Base-by-base conservation (phyloP, 2,888 invertebrate genomes). In the Pseudococcus viburni region DNA sequence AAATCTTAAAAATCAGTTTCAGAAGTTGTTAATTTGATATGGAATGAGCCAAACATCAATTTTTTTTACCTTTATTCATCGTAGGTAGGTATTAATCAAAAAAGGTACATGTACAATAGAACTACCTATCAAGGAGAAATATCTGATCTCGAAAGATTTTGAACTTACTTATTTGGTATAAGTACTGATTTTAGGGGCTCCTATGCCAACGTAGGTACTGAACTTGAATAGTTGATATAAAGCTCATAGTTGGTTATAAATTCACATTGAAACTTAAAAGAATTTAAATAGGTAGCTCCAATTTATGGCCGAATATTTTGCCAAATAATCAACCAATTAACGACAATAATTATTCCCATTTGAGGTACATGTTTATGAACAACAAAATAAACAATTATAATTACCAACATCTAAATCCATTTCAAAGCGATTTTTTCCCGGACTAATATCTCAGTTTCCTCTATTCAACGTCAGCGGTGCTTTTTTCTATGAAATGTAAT, bases 321-420 rank as follows among this genome's bases (percentile, higher is more conserved):
- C 15, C 33, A 15, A 73, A 26, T 33, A 73, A 73, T 73, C 33
- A 73, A 73, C 73, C 73, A 73, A 73, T 73, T 73, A 73, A 33
- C 26, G 12, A 33, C 15, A 5, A 17, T 17, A 33, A 73, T 73
- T 73, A 73, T 17, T 17, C 15, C 17, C 33, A 33, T 64, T 19
- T 64, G 11, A 22, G 22, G 19, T 22, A 64, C 22, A 73, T 68
- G 33, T 73, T 73, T 73, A 8, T 17, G 26, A 2, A 12, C 73
- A 15, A 73, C 73, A 73, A 17, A 73, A 33, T 15, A 26, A 33
- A 33, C 33, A 73, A 33, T 73, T 73, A 73, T 73, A 15, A 17
- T 73, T 17, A 33, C 26, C 26, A 2, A 15, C 17, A 73, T 73
- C 39, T 73, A 33, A 73, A 73, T 33, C 33, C 33, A 17, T 6